Conservation (phyloP, 2,797 vertebrate species). For the Hyperoplus lanceolatus region DNA sequence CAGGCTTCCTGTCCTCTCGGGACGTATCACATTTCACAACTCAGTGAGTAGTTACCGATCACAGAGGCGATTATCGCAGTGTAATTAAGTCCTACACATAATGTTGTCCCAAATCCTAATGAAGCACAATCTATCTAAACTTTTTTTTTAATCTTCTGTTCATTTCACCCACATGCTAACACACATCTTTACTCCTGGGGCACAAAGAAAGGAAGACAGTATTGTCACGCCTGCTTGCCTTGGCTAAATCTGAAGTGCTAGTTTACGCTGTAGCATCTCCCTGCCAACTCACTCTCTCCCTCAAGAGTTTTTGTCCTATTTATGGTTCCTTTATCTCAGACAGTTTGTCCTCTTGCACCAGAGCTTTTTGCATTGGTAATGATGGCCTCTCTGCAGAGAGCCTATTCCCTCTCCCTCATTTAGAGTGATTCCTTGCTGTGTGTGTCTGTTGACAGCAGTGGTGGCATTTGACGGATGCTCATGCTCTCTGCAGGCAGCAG, state of each 20-base stretch:
- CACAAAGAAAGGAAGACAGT: slow-evolving; percentile 47
- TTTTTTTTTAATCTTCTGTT: slow-evolving; percentile 55
- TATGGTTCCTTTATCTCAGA: slow-evolving; percentile 74
- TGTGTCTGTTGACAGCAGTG: slow-evolving; percentile 68
- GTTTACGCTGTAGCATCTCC: slow-evolving; percentile 45
- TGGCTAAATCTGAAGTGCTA: slow-evolving; percentile 62
- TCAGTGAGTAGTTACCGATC: slow-evolving; percentile 80
- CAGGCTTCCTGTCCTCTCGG: slow-evolving; percentile 61
- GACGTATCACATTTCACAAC: slow-evolving; percentile 82
- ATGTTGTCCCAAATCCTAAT: slow-evolving; percentile 76
- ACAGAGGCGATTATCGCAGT: slow-evolving; percentile 78
- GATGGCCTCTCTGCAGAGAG: slow-evolving; percentile 66
- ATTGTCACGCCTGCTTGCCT: slow-evolving; percentile 68
- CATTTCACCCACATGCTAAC: slow-evolving; percentile 52
- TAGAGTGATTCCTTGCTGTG: slow-evolving; percentile 30
- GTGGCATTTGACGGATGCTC: slow-evolving; percentile 75
- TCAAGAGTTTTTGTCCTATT: slow-evolving; percentile 79
- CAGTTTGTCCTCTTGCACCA: slow-evolving; percentile 80
- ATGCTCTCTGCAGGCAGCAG: slow-evolving; percentile 68
- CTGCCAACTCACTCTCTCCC: slow-evolving; percentile 55
- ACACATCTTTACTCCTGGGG: slow-evolving; percentile 55
- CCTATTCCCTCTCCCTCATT: slow-evolving; percentile 57
- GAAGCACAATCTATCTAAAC: slow-evolving; percentile 53
- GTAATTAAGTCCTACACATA: slow-evolving; percentile 80
- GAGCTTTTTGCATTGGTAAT: slow-evolving; percentile 77